Percentiles rank a stretch among this genome's conserved stretches.
These are phyloP conservation scores for Cryptotermes secundus DNA, from an alignment of 1,140 invertebrate genomes.

Conservation along the genomic window DNA sequence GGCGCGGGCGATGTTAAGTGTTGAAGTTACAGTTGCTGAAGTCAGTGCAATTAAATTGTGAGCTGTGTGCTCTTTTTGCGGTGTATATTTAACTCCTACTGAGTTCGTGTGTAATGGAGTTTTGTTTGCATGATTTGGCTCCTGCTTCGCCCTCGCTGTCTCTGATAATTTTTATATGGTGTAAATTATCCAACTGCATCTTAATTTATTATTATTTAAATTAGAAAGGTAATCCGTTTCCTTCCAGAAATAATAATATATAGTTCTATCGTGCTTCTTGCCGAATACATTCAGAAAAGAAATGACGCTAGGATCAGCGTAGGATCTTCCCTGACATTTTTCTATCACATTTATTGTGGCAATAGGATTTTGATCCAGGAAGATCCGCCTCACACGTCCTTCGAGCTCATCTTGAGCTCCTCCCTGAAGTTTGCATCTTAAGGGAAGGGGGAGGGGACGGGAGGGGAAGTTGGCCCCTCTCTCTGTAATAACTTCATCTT, in stretches of 20 bases:
- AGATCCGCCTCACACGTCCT: no score
- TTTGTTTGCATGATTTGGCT: not conserved
- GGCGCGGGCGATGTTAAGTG: no score
- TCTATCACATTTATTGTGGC: not conserved
- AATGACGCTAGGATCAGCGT: not conserved
- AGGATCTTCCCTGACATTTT: not conserved
- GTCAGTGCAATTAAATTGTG: no score
- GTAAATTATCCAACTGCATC: not conserved
- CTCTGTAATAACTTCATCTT: no score
- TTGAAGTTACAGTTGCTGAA: no score
- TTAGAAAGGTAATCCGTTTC: not conserved
- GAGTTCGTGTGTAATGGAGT: not conserved
- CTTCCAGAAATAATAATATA: no score
- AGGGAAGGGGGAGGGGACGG: no score
- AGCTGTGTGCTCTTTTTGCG: not conserved
- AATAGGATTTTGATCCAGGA: not conserved
- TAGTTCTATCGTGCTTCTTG: not conserved
- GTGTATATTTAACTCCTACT: not conserved
- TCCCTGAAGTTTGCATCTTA: no score
- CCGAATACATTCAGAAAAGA: not conserved
- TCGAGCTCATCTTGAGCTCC: no score
- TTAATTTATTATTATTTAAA: not conserved
- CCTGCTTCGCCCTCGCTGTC: not conserved
- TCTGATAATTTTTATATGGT: not conserved
- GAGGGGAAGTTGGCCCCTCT: no score